phyloP scores from a whole-genome alignment of 2,797 vertebrate genomes.

The Coracias cyanogaster region DNA sequence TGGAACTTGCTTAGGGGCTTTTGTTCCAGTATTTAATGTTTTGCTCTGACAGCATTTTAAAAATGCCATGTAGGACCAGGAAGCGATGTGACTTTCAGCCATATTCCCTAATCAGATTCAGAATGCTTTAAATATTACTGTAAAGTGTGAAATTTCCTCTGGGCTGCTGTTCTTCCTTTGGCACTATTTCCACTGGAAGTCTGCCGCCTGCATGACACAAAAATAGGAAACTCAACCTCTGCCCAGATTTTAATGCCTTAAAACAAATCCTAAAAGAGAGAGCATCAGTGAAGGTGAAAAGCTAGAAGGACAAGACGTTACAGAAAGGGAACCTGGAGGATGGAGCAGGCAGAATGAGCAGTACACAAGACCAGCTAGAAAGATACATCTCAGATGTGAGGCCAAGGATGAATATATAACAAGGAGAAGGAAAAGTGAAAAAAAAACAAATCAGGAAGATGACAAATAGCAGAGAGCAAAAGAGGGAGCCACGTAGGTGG shows the following conservation, averaged over 20 bases:
- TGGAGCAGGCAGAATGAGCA: background rate
- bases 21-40: slow-evolving; percentile 14
- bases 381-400: background rate
- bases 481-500: background rate
- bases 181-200: slow-evolving; percentile 28
- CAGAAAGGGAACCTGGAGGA: background rate
- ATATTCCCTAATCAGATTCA: slow-evolving; percentile 14
- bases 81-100: slow-evolving; percentile 21
- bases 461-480: background rate
- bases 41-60: slow-evolving; percentile 4
- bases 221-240: slow-evolving; percentile 39
- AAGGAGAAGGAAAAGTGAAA: background rate
- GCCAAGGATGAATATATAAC: background rate
- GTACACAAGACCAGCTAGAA: background rate
- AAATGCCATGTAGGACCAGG: background rate
- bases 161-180: slow-evolving; percentile 37
- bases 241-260: slow-evolving; percentile 19
- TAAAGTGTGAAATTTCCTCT: slow-evolving; percentile 36
- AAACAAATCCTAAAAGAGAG: slow-evolving; percentile 16
- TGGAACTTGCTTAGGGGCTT: slow-evolving; percentile 26
- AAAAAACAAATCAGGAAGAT: background rate
- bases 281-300: slow-evolving; percentile 8
- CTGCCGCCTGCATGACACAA: background rate
- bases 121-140: slow-evolving; percentile 26
- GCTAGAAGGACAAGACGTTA: background rate